A percentile compares a stretch with the other conserved stretches of the same genome.
These are phyloP conservation scores for Pseudotriccus pelzelni DNA, from an alignment of 2,797 vertebrate species.

Conservation along the genomic window DNA sequence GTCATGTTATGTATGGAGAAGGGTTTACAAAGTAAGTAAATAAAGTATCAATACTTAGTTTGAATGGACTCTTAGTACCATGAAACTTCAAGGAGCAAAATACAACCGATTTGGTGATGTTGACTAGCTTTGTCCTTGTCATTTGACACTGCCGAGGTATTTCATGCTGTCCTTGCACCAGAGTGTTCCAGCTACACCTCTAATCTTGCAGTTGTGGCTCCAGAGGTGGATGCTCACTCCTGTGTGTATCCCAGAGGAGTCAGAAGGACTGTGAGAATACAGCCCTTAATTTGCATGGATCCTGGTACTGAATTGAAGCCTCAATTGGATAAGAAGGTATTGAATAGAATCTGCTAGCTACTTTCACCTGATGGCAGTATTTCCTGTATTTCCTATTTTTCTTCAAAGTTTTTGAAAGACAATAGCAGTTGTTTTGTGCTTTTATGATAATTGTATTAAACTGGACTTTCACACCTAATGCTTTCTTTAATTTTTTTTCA, in stretches of 20 bases:
- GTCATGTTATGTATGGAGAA: neutral
- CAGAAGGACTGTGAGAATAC: neutral
- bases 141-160: neutral
- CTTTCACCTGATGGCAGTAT: fast-evolving
- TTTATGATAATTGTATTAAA: neutral
- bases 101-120: neutral
- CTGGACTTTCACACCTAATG: neutral
- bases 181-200: neutral
- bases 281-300: neutral
- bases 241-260: neutral
- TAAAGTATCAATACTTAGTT: neutral
- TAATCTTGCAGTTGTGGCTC: neutral
- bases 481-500: neutral
- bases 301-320: neutral
- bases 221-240: fast-evolving
- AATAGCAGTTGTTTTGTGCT: neutral
- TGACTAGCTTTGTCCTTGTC: neutral
- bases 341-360: neutral
- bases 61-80: neutral
- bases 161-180: neutral
- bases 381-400: neutral
- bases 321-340: neutral
- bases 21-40: neutral
- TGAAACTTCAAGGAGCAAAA: neutral
- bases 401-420: neutral